Conservation (phyloP, 2,113 vertebrate species). For the Carettochelys insculpta region DNA sequence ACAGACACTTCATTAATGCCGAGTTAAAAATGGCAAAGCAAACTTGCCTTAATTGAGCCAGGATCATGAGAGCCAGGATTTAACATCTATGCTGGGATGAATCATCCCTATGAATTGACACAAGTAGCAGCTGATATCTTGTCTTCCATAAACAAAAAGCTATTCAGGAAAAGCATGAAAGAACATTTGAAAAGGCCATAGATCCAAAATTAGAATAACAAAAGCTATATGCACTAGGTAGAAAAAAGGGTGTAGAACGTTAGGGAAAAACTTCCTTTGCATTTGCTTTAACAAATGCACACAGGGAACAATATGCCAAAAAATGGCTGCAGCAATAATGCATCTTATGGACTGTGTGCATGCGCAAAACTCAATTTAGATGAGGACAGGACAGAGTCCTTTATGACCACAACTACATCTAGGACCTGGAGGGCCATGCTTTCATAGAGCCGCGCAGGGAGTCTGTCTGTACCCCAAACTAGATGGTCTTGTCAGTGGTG, state of each 20-base stretch:
- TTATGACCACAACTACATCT: too few species aligned
- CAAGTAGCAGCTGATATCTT: neutral
- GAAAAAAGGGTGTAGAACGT: neutral
- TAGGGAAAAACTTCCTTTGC: neutral
- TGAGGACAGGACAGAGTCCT: too few species aligned
- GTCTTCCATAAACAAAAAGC: neutral
- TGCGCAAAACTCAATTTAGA: neutral
- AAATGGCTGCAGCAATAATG: neutral
- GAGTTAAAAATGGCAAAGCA: neutral
- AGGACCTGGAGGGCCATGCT: too few species aligned
- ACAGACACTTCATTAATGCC: constrained; percentile 12
- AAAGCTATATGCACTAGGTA: neutral
- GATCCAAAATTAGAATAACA: neutral
- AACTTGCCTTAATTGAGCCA: neutral
- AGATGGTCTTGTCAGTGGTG: too few species aligned
- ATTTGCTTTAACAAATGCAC: neutral
- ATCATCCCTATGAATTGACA: neutral
- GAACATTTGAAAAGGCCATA: constrained; percentile 1
- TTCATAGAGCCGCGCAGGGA: too few species aligned
- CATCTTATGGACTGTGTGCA: neutral
- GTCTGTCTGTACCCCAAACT: too few species aligned
- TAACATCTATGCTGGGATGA: neutral
- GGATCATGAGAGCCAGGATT: neutral
- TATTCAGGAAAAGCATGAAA: neutral
- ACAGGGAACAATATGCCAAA: neutral